A percentile compares a stretch with the other conserved stretches of the same genome.
Conservation (phyloP, 2,797 vertebrate genomes). For the Esox masquinongy region DNA sequence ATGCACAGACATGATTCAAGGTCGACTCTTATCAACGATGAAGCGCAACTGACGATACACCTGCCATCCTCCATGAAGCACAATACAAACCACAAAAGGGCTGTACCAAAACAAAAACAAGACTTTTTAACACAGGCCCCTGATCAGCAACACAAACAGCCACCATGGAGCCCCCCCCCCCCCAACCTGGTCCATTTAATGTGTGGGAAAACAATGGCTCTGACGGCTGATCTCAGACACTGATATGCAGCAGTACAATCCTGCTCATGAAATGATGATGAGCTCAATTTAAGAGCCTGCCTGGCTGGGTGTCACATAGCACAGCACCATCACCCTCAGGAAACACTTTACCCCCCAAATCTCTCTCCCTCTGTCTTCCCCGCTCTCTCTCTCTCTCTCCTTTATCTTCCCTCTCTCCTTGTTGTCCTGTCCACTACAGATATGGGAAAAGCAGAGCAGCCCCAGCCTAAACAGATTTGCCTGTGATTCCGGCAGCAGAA, state of each 20-base stretch:
- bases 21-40: background rate
- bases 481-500: slow-evolving; percentile 69
- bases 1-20: background rate
- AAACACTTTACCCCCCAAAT: slow-evolving; percentile 19
- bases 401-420: slow-evolving; percentile 34
- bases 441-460: slow-evolving; percentile 68
- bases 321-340: slow-evolving; percentile 48
- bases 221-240: slow-evolving; percentile 25
- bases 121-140: background rate
- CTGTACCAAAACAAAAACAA: background rate
- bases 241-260: slow-evolving; percentile 41
- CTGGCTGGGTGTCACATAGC: slow-evolving; percentile 51
- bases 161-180: slow-evolving; percentile 43
- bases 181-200: slow-evolving; percentile 36
- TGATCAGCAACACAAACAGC: slow-evolving; percentile 28
- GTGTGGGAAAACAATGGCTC: slow-evolving; percentile 15
- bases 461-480: slow-evolving; percentile 65
- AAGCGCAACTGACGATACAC: background rate
- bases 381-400: slow-evolving; percentile 46
- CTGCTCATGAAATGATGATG: slow-evolving; percentile 57
- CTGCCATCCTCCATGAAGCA: background rate
- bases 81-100: background rate
- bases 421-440: slow-evolving; percentile 61
- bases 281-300: slow-evolving; percentile 51
- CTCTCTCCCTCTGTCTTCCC: slow-evolving; percentile 7